Conservation (phyloP, 1,140 invertebrate genomes). For the Cydia splendana region DNA sequence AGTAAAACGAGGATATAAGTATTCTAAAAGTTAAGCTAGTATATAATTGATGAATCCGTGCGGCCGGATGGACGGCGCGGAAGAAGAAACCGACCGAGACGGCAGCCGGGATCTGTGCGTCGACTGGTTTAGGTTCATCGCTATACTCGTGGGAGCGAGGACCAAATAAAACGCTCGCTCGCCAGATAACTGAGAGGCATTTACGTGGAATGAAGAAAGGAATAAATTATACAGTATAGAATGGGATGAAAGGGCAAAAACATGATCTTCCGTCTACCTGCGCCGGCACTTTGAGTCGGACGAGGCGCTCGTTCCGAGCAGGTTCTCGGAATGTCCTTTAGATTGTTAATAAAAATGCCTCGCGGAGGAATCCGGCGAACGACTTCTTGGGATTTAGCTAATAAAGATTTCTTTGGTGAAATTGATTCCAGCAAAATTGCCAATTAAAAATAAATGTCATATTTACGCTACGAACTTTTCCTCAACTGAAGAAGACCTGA, state of each 20-base stretch:
- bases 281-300: slow-evolving; percentile 42
- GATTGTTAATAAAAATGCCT: slow-evolving; percentile 53
- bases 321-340: slow-evolving; percentile 50
- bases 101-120: slow-evolving; percentile 48
- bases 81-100: slow-evolving; percentile 64
- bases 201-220: slow-evolving; percentile 52
- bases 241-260: slow-evolving; percentile 56
- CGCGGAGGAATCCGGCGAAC: slow-evolving; percentile 43
- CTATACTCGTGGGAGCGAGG: slow-evolving; percentile 48
- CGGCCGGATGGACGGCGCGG: slow-evolving; percentile 49
- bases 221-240: slow-evolving; percentile 55
- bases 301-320: slow-evolving; percentile 47
- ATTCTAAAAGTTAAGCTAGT: slow-evolving; percentile 58
- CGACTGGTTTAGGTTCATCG: slow-evolving; percentile 49
- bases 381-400: slow-evolving; percentile 44
- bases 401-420: not conserved
- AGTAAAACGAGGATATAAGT: slow-evolving; percentile 41
- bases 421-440: slow-evolving; percentile 10
- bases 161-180: slow-evolving; percentile 41
- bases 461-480: not conserved
- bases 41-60: slow-evolving; percentile 67
- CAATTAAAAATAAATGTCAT: not conserved
- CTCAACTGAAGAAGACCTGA: not conserved
- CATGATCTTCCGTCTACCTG: slow-evolving; percentile 53
- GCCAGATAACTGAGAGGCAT: slow-evolving; percentile 46